phyloP scores from a whole-genome alignment of 2,113 vertebrate genomes.

The Erythrocercus mccallii region DNA sequence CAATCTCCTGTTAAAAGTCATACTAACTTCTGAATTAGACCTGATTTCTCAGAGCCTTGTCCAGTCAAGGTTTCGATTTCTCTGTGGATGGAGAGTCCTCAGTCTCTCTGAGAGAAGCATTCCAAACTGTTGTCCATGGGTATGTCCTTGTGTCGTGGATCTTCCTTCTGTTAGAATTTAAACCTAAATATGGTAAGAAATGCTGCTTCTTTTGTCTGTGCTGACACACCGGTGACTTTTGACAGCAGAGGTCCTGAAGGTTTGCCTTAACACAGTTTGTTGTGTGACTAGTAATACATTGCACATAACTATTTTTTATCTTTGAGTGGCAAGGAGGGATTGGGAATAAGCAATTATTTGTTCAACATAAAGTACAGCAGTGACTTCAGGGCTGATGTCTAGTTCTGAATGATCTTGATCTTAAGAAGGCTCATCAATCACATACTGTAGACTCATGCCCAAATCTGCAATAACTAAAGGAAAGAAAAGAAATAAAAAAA shows the following conservation, averaged over 20 bases:
- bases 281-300: background rate
- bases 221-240: background rate
- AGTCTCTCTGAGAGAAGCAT: background rate
- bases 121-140: background rate
- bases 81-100: background rate
- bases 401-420: background rate
- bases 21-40: background rate
- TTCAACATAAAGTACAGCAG: background rate
- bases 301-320: background rate
- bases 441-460: background rate
- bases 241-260: background rate
- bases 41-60: background rate
- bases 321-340: background rate
- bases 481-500: background rate
- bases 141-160: background rate
- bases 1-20: background rate
- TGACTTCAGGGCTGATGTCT: background rate
- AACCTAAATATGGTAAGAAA: background rate
- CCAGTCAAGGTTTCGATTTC: background rate
- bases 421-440: background rate
- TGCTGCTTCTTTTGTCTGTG: background rate
- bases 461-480: background rate
- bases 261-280: background rate
- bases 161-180: background rate
- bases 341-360: background rate